Conservation (phyloP, 2,888 invertebrate species). For the Sinohyriopsis cumingii region DNA sequence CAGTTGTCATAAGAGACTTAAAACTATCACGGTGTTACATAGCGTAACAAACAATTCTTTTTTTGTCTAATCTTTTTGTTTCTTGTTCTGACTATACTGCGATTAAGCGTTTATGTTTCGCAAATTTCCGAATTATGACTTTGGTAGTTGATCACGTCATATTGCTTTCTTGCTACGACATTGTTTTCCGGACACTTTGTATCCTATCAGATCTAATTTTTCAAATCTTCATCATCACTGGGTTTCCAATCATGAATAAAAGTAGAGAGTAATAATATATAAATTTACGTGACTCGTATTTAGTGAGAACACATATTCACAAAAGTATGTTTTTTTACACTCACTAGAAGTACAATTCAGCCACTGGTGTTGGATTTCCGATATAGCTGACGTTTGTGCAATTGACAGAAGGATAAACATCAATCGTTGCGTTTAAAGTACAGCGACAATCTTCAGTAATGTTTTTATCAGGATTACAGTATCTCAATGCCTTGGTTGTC, state of each 20-base stretch:
- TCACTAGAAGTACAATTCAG: slow-evolving; percentile 59
- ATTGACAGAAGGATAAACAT: slow-evolving; percentile 21
- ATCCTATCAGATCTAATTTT: neutral
- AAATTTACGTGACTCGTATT: no score
- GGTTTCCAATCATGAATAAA: neutral
- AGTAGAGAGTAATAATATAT: neutral
- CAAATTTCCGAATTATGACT: no score
- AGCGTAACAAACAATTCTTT: no score
- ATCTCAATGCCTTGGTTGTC: slow-evolving; percentile 32
- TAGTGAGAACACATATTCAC: no score
- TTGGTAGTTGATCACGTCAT: no score
- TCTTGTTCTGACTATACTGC: no score
- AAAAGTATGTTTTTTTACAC: slow-evolving; percentile 12
- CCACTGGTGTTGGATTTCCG: slow-evolving; percentile 31
- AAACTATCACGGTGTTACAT: no score
- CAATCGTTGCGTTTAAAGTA: slow-evolving; percentile 24
- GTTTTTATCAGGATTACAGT: slow-evolving; percentile 45
- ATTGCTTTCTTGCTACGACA: no score
- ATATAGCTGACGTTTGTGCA: slow-evolving; percentile 42
- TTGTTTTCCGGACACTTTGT: neutral
- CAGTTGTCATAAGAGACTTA: no score
- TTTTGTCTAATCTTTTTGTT: no score
- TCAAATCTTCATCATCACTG: neutral
- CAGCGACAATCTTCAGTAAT: slow-evolving; percentile 31
- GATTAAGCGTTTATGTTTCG: no score